phyloP scores from a whole-genome alignment of 2,888 invertebrate species.

The Plemyria rubiginata region DNA sequence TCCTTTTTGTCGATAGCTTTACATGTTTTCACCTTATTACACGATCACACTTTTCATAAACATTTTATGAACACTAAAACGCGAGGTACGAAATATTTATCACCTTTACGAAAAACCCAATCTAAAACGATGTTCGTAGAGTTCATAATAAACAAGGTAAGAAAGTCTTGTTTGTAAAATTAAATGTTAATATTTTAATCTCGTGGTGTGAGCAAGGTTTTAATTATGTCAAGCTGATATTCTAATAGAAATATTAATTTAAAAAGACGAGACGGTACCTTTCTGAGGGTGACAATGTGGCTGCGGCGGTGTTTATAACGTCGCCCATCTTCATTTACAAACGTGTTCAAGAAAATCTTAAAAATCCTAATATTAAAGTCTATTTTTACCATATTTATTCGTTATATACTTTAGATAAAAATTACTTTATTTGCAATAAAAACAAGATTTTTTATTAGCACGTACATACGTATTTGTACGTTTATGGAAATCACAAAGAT shows the following conservation, averaged over 20 bases:
- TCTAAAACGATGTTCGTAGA: constrained; percentile 14
- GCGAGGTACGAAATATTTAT: constrained; percentile 14
- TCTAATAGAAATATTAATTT: constrained; percentile 7
- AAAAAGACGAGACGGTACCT: neutral
- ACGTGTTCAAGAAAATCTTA: neutral
- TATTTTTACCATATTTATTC: too few relatives aligned
- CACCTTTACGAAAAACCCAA: constrained; percentile 10
- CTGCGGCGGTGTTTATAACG: neutral
- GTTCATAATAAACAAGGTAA: constrained; percentile 18
- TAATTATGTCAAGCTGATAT: neutral
- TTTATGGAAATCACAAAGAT: too few relatives aligned
- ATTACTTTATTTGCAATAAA: too few relatives aligned
- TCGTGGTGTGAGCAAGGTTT: neutral
- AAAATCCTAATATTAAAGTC: too few relatives aligned
- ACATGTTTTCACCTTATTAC: constrained; percentile 19
- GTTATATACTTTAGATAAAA: too few relatives aligned
- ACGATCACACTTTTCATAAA: constrained; percentile 33
- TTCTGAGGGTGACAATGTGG: neutral
- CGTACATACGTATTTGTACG: too few relatives aligned
- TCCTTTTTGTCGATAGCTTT: constrained; percentile 21
- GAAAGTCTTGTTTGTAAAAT: constrained; percentile 11
- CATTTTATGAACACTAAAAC: constrained; percentile 23
- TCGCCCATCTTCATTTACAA: neutral
- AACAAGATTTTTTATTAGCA: too few relatives aligned
- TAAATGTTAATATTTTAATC: neutral